Base-by-base conservation (phyloP, 1,140 invertebrate species). In the Drosophila suzukii region DNA sequence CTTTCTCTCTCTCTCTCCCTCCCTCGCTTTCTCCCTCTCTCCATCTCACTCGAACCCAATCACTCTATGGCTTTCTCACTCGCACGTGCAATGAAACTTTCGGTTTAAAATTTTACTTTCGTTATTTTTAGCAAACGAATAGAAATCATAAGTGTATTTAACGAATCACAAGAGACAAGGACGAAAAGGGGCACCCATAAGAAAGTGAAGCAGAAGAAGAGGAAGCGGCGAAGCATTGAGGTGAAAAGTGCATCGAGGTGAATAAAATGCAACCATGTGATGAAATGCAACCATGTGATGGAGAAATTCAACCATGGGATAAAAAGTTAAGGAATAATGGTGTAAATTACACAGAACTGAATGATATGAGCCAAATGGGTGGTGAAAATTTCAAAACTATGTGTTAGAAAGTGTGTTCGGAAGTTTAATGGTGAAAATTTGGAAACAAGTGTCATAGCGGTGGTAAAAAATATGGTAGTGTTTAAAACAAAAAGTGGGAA, bases 1-100 rank as follows among this genome's bases (percentile, higher is more conserved):
- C 67, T 85, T 74, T 85, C 67, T 75, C 41, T 75, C 61, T 74
- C 59, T 80, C 44, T 57, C 49, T 70, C 24, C 38, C 47, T 32
- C 47, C 34, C 34, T 17, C 13, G 41, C 44, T 34, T 38, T 57
- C 30, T 53, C 70, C 12, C 39, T 62, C 43, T 32, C 47, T 55
- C 57, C 36, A 47, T 54, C 50, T 49, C 59, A 63, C 32, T 76
- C 38, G 70, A 43, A 20, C 58, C 44, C 59, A 63, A 12, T 51
- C 76, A 50, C 56, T 54, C 65, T 49, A 38, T 65, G n/a, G 34
- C 47, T 66, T 27, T 72, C 58, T 65, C 63, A 66, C 68, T 81
- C 77, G 47, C 74, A 70, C 78, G 43, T 74, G 46, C 55, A 43
- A 71, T 68, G 49, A 67, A 47, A 55, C 15, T 67, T 55, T 55